Percentiles rank a stretch among this genome's conserved stretches.
These are phyloP conservation scores for Galbula dea DNA, from an alignment of 2,113 vertebrate species.

Conservation along the genomic window DNA sequence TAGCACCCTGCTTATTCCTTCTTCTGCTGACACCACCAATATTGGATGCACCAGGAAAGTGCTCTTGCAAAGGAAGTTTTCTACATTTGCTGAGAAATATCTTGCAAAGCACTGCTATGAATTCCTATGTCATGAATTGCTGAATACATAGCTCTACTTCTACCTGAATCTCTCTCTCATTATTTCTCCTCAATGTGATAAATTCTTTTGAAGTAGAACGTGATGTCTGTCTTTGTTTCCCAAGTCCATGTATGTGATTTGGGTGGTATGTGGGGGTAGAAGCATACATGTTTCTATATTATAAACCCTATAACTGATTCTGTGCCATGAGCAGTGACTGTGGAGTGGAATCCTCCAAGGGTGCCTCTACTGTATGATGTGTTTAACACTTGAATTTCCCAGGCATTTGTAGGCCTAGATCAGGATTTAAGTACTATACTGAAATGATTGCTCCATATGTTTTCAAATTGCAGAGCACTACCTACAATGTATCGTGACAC, in stretches of 20 bases:
- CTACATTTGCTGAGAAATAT: not conserved
- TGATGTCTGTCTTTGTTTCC: not conserved
- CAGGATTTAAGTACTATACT: fast-evolving
- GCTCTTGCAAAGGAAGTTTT: not conserved
- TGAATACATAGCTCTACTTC: not conserved
- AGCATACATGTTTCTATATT: fast-evolving
- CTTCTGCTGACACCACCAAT: fast-evolving
- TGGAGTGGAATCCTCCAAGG: fast-evolving
- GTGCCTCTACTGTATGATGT: not conserved
- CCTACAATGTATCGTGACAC: not conserved
- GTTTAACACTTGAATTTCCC: not conserved
- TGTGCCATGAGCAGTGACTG: not conserved
- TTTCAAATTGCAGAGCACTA: not conserved
- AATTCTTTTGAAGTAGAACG: not conserved
- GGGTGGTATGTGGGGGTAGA: fast-evolving
- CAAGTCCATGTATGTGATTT: fast-evolving
- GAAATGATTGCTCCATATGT: fast-evolving
- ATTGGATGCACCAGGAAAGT: fast-evolving
- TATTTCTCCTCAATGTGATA: fast-evolving
- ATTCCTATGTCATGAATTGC: fast-evolving
- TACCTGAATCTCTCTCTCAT: not conserved
- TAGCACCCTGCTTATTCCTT: not conserved
- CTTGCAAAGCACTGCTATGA: fast-evolving
- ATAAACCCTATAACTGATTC: too few species aligned
- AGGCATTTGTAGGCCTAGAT: not conserved